Percentiles rank a stretch among this genome's conserved stretches.
Conservation (phyloP, 1,140 invertebrate genomes). For the Drosophila cardini region DNA sequence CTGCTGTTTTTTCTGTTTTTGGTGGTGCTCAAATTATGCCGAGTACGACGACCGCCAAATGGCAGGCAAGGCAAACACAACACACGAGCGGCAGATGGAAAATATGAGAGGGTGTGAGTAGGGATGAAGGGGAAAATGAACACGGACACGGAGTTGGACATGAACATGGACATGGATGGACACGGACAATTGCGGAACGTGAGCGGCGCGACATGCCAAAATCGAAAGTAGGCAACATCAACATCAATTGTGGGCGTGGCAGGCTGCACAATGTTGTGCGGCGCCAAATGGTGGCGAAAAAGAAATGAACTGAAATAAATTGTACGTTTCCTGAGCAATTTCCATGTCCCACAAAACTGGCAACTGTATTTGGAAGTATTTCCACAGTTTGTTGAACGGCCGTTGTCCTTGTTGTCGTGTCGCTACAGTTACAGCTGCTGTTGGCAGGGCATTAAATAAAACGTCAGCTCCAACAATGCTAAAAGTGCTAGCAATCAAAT, state of each 20-base stretch:
- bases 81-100: slow-evolving; percentile 2
- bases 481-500: slow-evolving; percentile 83
- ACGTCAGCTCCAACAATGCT: slow-evolving; percentile 81
- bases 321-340: slow-evolving; percentile 83
- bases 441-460: slow-evolving; percentile 79
- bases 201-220: slow-evolving; percentile 79
- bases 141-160: slow-evolving; percentile 22
- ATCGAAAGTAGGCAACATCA: slow-evolving; percentile 82
- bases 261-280: slow-evolving; percentile 10
- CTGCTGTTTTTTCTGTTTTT: slow-evolving; percentile 19
- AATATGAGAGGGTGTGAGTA: not conserved
- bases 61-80: slow-evolving; percentile 66
- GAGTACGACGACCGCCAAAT: slow-evolving; percentile 81
- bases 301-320: slow-evolving; percentile 83
- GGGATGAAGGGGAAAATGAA: not conserved
- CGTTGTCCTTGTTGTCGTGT: slow-evolving; percentile 34
- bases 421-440: slow-evolving; percentile 62
- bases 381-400: slow-evolving; percentile 20
- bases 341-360: slow-evolving; percentile 51
- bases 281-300: slow-evolving; percentile 71
- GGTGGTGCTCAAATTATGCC: slow-evolving; percentile 74
- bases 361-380: slow-evolving; percentile 21
- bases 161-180: slow-evolving; percentile 13
- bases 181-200: slow-evolving; percentile 71
- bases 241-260: slow-evolving; percentile 68